phyloP scores from a whole-genome alignment of 2,113 vertebrate species.

The Pithys albifrons region DNA sequence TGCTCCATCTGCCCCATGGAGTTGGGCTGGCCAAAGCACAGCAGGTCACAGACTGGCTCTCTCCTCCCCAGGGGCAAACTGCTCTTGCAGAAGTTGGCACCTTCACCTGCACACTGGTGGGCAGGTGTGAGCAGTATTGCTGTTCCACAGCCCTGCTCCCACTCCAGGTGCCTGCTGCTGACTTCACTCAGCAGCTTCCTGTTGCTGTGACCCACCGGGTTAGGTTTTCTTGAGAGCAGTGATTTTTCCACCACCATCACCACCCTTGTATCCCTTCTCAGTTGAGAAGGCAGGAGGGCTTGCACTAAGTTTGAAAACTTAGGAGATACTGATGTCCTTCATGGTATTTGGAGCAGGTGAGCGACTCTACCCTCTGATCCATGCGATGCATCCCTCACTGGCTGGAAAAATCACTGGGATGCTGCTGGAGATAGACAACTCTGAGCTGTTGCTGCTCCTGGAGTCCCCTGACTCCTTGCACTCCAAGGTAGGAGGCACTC shows the following conservation, averaged over 20 bases:
- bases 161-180: background rate
- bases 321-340: background rate
- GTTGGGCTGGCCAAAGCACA: background rate
- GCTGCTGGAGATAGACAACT: constrained; percentile 95
- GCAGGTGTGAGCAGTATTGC: fast-evolving
- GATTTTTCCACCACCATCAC: background rate
- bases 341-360: constrained; percentile 80
- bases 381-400: constrained; percentile 75
- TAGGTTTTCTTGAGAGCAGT: background rate
- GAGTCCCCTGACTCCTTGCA: constrained; percentile 90
- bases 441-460: constrained; percentile 91
- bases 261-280: background rate
- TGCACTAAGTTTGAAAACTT: background rate
- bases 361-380: constrained; percentile 88
- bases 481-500: constrained; percentile 78
- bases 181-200: background rate
- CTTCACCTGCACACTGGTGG: fast-evolving
- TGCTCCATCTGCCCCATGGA: background rate
- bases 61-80: background rate
- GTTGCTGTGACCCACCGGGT: background rate
- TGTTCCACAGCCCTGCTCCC: background rate
- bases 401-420: constrained; percentile 96
- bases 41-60: background rate
- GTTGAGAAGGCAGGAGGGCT: background rate
- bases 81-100: background rate